These are phyloP conservation scores for Dermochelys coriacea DNA, from an alignment of 2,797 vertebrate species.

Conservation along the genomic window DNA sequence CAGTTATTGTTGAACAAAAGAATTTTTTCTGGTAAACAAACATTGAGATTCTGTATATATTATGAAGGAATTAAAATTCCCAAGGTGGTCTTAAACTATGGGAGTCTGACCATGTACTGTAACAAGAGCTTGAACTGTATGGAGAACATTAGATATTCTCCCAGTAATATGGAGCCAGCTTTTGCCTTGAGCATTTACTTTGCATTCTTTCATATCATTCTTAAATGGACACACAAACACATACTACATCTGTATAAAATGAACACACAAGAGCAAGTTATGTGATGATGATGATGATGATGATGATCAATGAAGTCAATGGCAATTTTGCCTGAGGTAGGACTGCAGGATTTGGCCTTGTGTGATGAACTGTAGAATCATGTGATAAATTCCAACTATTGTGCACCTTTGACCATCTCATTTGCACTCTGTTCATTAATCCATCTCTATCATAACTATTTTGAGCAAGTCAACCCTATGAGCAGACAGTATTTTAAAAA, in stretches of 20 bases:
- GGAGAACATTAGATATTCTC: neutral
- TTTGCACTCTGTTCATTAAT: neutral
- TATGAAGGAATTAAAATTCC: conserved; percentile 23
- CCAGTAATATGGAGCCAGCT: neutral
- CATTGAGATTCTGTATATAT: conserved; percentile 20
- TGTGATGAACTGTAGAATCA: conserved; percentile 6
- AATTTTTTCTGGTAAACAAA: conserved; percentile 49
- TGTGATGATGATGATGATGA: neutral
- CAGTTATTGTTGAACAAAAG: conserved; percentile 47
- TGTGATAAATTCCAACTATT: neutral
- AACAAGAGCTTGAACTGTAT: neutral
- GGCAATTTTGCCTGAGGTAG: neutral
- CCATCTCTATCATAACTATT: rapidly evolving
- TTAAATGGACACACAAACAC: neutral
- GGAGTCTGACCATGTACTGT: neutral
- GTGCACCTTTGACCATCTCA: neutral
- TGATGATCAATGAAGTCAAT: neutral
- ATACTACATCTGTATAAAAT: rapidly evolving
- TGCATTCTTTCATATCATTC: neutral
- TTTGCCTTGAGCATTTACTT: neutral
- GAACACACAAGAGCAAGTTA: neutral
- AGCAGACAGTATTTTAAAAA: neutral
- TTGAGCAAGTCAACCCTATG: rapidly evolving
- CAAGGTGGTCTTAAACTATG: neutral
- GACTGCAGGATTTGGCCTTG: neutral